Conservation (phyloP, 2,113 vertebrate genomes). For the Entomyzon cyanotis region DNA sequence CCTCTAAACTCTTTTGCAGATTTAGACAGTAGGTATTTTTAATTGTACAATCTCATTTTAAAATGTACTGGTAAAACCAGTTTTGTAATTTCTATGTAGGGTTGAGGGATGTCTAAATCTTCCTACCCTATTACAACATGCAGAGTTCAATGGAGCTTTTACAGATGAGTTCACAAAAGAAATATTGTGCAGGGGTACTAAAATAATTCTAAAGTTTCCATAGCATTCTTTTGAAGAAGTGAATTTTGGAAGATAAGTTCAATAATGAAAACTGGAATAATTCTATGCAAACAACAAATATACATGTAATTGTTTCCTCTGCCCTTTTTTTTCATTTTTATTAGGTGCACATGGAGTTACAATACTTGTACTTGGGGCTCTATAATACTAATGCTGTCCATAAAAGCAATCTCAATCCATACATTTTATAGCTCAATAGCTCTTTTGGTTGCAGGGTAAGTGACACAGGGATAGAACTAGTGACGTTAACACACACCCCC, state of each 20-base stretch:
- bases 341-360: not conserved
- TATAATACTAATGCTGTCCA: not conserved
- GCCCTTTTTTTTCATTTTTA: not conserved
- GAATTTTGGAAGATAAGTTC: not conserved
- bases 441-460: not conserved
- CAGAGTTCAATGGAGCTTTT: not conserved
- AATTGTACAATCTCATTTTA: not conserved
- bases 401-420: not conserved
- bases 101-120: not conserved
- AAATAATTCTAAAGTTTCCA: not conserved
- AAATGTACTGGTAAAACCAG: not conserved
- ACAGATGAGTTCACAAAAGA: not conserved
- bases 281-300: not conserved
- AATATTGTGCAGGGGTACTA: not conserved
- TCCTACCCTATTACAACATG: not conserved
- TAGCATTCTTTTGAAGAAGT: not conserved
- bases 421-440: not conserved
- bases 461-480: not conserved
- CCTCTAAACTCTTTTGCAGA: not conserved
- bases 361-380: not conserved
- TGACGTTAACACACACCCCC: not conserved
- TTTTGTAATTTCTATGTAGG: not conserved
- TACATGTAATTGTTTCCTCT: not conserved
- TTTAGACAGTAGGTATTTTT: not conserved
- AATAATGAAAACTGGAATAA: not conserved